phyloP scores from a whole-genome alignment of 1,140 invertebrate genomes.

The Marisa cornuarietis region DNA sequence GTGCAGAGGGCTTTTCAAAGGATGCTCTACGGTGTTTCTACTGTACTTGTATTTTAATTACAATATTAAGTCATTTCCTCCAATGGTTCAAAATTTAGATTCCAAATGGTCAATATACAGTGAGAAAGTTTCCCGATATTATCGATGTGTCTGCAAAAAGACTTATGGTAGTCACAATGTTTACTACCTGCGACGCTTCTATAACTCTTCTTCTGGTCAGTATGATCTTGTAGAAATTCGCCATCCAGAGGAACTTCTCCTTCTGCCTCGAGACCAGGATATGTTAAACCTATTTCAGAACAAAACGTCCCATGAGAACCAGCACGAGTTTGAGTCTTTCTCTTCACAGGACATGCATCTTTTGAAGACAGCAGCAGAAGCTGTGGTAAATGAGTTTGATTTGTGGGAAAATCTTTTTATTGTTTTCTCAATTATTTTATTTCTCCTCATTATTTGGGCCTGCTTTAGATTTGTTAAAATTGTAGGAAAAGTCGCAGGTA shows the following conservation, averaged over 20 bases:
- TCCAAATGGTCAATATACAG: too few species aligned
- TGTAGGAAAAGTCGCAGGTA: too few species aligned
- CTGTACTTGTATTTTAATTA: neutral
- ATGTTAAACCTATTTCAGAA: slow-evolving; percentile 10
- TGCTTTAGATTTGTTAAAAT: too few species aligned
- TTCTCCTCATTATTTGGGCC: too few species aligned
- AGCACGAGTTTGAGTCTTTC: too few species aligned
- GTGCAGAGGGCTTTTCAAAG: neutral
- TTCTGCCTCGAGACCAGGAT: slow-evolving; percentile 2
- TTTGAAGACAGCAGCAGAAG: too few species aligned
- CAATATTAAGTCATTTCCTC: neutral
- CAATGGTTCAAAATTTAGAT: neutral
- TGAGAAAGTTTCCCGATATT: neutral
- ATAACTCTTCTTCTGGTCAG: neutral
- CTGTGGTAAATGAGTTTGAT: too few species aligned
- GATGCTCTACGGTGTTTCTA: slow-evolving; percentile 5
- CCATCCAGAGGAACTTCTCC: neutral
- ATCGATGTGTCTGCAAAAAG: neutral
- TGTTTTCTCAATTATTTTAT: too few species aligned
- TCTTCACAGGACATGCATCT: too few species aligned
- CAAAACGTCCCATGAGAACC: neutral
- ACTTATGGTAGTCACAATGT: neutral
- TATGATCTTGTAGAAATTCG: slow-evolving; percentile 1
- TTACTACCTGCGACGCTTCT: neutral
- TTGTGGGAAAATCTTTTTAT: too few species aligned